These are phyloP conservation scores for Atopsyche davidsoni DNA, from an alignment of 1,140 invertebrate species.

Conservation along the genomic window DNA sequence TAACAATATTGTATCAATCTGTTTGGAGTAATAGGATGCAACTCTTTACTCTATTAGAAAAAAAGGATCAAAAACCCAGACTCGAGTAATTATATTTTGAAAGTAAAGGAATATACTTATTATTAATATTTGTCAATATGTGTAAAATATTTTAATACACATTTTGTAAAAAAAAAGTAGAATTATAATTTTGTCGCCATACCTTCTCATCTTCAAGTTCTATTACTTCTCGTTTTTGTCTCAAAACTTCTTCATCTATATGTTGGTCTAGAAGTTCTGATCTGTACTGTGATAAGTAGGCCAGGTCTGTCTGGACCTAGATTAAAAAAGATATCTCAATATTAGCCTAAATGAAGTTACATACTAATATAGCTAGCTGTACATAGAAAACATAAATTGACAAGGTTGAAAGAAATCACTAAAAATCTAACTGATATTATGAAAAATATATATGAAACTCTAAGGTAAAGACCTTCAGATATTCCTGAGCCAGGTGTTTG, in stretches of 20 bases:
- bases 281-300: conserved; percentile 61
- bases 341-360: not conserved
- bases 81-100: no score
- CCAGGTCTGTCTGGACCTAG: conserved; percentile 71
- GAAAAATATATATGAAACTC: no score
- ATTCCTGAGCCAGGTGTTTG: conserved; percentile 69
- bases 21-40: no score
- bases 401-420: not conserved
- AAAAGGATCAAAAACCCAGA: no score
- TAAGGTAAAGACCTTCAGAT: conserved; percentile 60
- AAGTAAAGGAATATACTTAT: no score
- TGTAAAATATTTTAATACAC: no score
- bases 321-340: conserved; percentile 32
- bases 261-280: conserved; percentile 61
- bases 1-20: no score
- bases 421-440: no score
- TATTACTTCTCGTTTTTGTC: conserved; percentile 55
- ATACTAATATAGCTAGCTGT: not conserved
- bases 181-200: conserved; percentile 13
- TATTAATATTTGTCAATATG: no score
- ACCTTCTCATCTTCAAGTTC: conserved; percentile 70
- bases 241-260: conserved; percentile 53
- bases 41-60: no score
- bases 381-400: not conserved
- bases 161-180: conserved; percentile 4